Evolutionary conservation across 2,888 invertebrate genomes (phyloP).

Genomic region (Calameuta pallipes): DNA sequence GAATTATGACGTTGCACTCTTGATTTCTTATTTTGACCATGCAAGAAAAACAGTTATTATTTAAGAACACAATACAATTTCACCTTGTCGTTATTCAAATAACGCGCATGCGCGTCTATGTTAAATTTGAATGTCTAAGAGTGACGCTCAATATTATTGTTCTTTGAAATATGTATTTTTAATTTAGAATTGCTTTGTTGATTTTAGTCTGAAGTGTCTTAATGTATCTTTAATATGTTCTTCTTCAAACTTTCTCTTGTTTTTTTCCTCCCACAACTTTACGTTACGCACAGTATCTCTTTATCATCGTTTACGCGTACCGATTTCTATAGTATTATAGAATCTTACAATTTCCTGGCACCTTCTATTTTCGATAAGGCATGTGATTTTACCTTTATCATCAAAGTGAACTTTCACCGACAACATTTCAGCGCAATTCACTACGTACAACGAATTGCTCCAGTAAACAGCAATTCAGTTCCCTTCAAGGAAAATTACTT

Average conservation of each 20-base stretch:
- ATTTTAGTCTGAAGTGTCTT: not conserved
- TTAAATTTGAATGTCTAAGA: not conserved
- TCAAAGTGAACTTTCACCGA: constrained; percentile 37
- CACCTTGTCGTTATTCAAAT: not conserved
- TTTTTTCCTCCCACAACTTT: not conserved
- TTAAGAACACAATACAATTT: not conserved
- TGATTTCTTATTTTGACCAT: not conserved
- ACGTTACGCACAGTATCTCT: not conserved
- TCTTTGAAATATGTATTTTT: not conserved
- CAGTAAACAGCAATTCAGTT: not conserved
- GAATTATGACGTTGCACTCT: not conserved
- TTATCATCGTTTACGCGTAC: not conserved
- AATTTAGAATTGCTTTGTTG: not conserved
- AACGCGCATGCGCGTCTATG: not conserved
- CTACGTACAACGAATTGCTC: constrained; percentile 32
- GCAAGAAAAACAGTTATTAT: not conserved
- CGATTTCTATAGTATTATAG: not conserved
- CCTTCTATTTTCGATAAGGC: not conserved
- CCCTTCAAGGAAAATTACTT: not conserved
- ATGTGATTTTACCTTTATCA: constrained; percentile 16
- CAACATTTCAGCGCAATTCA: constrained; percentile 24
- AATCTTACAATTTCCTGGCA: not conserved
- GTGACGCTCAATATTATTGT: not conserved
- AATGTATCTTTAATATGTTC: not conserved
- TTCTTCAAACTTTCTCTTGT: not conserved